phyloP scores from a whole-genome alignment of 2,888 invertebrate species.

The Petrolisthes cinctipes region DNA sequence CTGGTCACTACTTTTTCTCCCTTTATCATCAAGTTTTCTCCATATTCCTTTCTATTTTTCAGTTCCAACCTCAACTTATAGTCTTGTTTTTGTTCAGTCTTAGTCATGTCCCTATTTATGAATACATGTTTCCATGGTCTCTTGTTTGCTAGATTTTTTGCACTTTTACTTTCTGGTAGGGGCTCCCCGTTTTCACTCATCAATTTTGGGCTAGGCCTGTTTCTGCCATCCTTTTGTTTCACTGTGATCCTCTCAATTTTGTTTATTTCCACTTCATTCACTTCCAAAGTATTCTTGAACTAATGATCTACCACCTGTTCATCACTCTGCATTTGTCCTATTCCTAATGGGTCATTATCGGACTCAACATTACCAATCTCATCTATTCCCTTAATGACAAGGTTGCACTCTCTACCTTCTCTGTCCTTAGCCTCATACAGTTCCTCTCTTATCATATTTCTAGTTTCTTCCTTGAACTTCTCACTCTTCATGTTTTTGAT shows the following conservation, averaged over 20 bases:
- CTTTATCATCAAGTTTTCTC: conserved; percentile 17
- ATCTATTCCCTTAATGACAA: too few relatives aligned
- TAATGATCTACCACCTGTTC: background rate
- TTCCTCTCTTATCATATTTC: too few relatives aligned
- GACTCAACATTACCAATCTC: too few relatives aligned
- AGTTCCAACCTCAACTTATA: conserved; percentile 14
- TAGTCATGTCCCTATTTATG: conserved; percentile 10
- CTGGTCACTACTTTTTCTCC: background rate
- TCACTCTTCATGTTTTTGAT: too few relatives aligned
- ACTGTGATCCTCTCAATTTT: too few relatives aligned
- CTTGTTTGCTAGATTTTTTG: background rate
- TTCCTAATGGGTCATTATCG: too few relatives aligned
- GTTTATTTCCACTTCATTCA: conserved; percentile 8
- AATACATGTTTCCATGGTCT: conserved; percentile 4
- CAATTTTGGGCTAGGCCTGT: background rate
- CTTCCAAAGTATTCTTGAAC: conserved; percentile 6
- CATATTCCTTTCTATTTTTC: conserved; percentile 4
- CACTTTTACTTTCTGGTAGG: conserved; percentile 5
- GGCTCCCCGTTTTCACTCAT: conserved; percentile 5
- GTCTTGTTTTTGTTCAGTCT: background rate
- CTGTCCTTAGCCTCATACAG: too few relatives aligned
- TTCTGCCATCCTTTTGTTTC: background rate
- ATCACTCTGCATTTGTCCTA: conserved; percentile 7
- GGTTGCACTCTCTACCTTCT: too few relatives aligned
- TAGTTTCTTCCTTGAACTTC: too few relatives aligned